Percentiles rank a stretch among this genome's conserved stretches.
Conservation (phyloP, 30 jellyfish, hydroid and myxozoan genomes). For the Turritopsis dohrnii region DNA sequence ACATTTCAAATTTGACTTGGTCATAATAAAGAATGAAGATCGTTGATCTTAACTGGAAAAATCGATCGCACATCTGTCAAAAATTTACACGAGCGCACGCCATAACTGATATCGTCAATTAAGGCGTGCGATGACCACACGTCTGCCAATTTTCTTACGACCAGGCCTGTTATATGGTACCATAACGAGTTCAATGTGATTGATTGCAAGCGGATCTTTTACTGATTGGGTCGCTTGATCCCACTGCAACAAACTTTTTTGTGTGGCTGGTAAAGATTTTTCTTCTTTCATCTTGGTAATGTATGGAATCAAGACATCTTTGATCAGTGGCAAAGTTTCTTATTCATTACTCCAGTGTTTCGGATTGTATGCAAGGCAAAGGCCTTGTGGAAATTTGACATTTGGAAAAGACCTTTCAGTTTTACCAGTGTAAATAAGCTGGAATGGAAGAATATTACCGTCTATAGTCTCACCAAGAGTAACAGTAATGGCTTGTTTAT, state of each 20-base stretch:
- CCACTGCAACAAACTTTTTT: slow-evolving; percentile 1
- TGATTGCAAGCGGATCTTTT: slow-evolving; percentile 4
- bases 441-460: slow-evolving; percentile 8
- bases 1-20: too few relatives aligned
- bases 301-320: slow-evolving; percentile 8
- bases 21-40: too few relatives aligned
- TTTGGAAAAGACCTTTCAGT: slow-evolving; percentile 7
- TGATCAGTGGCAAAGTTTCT: slow-evolving; percentile 2
- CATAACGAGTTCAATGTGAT: slow-evolving; percentile 8
- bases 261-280: slow-evolving; percentile 11
- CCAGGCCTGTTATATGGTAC: too few relatives aligned
- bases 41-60: too few relatives aligned
- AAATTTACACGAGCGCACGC: too few relatives aligned
- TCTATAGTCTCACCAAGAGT: background rate
- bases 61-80: too few relatives aligned
- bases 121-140: too few relatives aligned
- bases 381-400: background rate
- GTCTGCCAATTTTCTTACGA: too few relatives aligned
- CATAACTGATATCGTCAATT: too few relatives aligned
- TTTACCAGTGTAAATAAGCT: slow-evolving; percentile 3
- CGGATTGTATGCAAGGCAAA: too few relatives aligned
- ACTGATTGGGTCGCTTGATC: slow-evolving; percentile 10
- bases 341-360: slow-evolving; percentile 5
- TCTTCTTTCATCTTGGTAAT: slow-evolving; percentile 1
- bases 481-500: slow-evolving; percentile 3